phyloP scores from a whole-genome alignment of 1,140 invertebrate genomes.

The Dendroctonus valens region DNA sequence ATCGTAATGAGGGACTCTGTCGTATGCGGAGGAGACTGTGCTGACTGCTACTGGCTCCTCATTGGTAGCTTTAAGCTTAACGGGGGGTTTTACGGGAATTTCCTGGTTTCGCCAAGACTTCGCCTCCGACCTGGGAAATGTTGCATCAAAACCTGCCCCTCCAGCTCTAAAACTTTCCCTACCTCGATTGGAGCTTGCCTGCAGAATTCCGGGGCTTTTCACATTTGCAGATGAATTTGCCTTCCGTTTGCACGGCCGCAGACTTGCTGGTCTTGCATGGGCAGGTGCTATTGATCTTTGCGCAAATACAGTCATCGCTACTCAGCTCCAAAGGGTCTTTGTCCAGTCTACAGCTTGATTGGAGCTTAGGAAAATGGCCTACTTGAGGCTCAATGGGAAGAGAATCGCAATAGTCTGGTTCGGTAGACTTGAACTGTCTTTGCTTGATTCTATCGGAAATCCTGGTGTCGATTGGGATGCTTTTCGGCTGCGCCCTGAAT shows the following conservation, averaged over 20 bases:
- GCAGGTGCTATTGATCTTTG: conserved; percentile 8
- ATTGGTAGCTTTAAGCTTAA: conserved; percentile 35
- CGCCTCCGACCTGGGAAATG: no score
- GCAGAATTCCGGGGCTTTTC: no score
- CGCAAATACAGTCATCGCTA: conserved; percentile 30
- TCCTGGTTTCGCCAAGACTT: conserved; percentile 4
- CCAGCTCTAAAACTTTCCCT: no score
- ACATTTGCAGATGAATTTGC: conserved; percentile 10
- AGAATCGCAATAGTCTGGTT: conserved; percentile 35
- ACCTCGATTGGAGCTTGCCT: no score
- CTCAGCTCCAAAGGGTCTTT: conserved; percentile 29
- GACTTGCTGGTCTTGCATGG: conserved; percentile 13
- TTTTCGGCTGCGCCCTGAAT: conserved; percentile 11
- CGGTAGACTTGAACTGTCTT: conserved; percentile 28
- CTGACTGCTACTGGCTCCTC: not conserved
- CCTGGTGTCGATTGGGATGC: conserved; percentile 32
- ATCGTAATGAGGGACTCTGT: conserved; percentile 39
- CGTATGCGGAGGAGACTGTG: not conserved
- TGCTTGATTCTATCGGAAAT: conserved; percentile 43
- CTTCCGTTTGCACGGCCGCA: conserved; percentile 21
- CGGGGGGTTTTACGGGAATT: conserved; percentile 37
- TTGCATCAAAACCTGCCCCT: no score
- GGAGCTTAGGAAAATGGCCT: not conserved
- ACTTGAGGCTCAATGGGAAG: not conserved
- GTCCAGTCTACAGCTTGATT: not conserved